These are phyloP conservation scores for Anoura caudifer DNA, from an alignment of 2,113 vertebrate species.

Conservation along the genomic window DNA sequence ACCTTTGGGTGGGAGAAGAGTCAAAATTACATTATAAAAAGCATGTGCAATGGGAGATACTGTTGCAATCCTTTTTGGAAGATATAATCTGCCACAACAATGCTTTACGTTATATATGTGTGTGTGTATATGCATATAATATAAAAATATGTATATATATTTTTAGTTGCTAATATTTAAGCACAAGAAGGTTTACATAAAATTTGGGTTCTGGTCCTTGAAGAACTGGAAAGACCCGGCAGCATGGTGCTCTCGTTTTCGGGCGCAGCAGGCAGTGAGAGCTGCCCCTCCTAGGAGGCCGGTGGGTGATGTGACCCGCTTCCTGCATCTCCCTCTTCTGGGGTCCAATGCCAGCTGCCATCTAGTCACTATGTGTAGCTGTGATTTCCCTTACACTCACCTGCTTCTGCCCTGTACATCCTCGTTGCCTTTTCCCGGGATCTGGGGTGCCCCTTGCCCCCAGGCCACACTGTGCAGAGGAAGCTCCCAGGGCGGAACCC, in stretches of 20 bases:
- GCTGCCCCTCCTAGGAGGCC: not conserved
- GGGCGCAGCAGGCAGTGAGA: not conserved
- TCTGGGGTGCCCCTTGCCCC: not conserved
- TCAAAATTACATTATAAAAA: not conserved
- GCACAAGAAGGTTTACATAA: not conserved
- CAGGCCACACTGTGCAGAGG: not conserved
- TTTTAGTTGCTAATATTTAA: constrained; percentile 19
- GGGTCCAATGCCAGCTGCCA: not conserved
- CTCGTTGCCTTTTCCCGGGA: not conserved
- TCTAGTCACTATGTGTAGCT: not conserved
- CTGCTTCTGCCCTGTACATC: not conserved
- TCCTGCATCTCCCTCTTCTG: not conserved
- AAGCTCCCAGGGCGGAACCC: not conserved
- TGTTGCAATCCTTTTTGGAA: not conserved
- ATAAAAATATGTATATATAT: not conserved
- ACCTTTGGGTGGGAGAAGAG: not conserved
- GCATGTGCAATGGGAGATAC: not conserved
- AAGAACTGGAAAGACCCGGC: not conserved
- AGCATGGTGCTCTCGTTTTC: fast-evolving
- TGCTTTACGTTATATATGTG: not conserved
- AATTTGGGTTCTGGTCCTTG: not conserved
- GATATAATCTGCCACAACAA: not conserved
- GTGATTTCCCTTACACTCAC: not conserved
- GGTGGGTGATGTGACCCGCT: not conserved
- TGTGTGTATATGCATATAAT: not conserved